phyloP scores from a whole-genome alignment of 2,113 vertebrate species.

The Amazona vittata region DNA sequence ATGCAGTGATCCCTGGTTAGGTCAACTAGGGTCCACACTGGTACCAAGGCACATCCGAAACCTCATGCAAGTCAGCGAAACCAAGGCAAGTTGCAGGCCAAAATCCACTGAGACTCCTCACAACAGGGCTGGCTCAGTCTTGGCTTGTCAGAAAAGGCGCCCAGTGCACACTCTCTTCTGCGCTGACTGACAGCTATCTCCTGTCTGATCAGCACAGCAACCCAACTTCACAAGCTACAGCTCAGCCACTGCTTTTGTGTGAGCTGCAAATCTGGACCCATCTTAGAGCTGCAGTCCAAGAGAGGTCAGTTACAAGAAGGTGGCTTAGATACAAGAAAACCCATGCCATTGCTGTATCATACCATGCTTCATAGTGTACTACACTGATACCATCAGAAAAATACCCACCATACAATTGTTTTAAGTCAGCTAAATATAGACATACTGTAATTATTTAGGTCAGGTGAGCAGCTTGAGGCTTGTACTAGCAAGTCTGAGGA shows the following conservation, averaged over 20 bases:
- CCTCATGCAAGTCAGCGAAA: background rate
- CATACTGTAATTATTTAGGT: background rate
- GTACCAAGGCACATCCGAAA: background rate
- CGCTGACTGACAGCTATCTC: background rate
- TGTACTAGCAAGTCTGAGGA: background rate
- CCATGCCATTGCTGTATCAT: background rate
- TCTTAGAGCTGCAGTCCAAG: background rate
- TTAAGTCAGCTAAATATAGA: background rate
- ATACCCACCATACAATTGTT: background rate
- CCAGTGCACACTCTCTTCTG: rapidly evolving
- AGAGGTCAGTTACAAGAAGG: background rate
- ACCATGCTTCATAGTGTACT: background rate
- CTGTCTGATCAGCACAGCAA: background rate
- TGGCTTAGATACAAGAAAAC: background rate
- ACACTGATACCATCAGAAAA: background rate
- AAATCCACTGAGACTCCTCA: background rate
- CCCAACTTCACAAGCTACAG: background rate
- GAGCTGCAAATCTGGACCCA: background rate
- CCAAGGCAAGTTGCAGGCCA: background rate
- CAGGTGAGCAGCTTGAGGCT: background rate
- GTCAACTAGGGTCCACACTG: background rate
- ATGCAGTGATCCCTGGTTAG: background rate
- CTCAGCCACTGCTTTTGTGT: rapidly evolving
- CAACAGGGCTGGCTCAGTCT: background rate
- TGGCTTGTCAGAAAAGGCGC: background rate